These are phyloP conservation scores for Oscheius sp. DNA, from an alignment of 2,888 invertebrate species.

Conservation along the genomic window DNA sequence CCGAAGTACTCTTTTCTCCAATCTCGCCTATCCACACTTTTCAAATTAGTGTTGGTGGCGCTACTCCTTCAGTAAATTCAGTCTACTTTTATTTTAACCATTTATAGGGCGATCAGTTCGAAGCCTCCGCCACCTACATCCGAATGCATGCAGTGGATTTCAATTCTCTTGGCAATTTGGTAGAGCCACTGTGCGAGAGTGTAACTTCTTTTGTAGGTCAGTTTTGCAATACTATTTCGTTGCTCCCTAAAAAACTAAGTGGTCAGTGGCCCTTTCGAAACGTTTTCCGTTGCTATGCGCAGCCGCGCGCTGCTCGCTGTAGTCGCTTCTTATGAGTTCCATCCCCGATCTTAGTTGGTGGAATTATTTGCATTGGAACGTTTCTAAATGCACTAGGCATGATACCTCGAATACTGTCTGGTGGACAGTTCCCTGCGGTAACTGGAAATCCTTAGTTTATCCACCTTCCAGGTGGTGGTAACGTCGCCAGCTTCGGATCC, in stretches of 20 bases:
- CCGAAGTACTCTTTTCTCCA: slow-evolving; percentile 64
- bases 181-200: slow-evolving; percentile 63
- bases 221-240: not conserved
- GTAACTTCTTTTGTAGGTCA: slow-evolving; percentile 41
- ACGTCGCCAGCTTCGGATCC: slow-evolving; percentile 47
- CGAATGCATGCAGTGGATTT: slow-evolving; percentile 64
- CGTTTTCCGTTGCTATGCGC: slow-evolving; percentile 23
- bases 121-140: slow-evolving; percentile 57
- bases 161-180: slow-evolving; percentile 54
- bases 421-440: slow-evolving; percentile 67
- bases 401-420: slow-evolving; percentile 63
- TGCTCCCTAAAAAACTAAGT: not conserved
- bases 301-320: slow-evolving; percentile 18
- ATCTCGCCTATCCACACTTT: slow-evolving; percentile 70
- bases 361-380: slow-evolving; percentile 71
- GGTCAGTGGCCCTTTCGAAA: slow-evolving; percentile 19
- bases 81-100: not conserved
- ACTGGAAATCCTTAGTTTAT: not conserved
- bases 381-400: slow-evolving; percentile 62
- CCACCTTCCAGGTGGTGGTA: slow-evolving; percentile 40
- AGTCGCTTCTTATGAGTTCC: slow-evolving; percentile 35
- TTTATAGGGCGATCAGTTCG: slow-evolving; percentile 43
- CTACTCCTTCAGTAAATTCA: not conserved
- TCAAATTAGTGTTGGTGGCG: slow-evolving; percentile 38
- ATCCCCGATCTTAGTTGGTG: slow-evolving; percentile 70